Percentiles rank a stretch among this genome's conserved stretches.
These are phyloP conservation scores for Rhinoderma darwinii DNA, from an alignment of 2,113 vertebrate species.

Conservation along the genomic window DNA sequence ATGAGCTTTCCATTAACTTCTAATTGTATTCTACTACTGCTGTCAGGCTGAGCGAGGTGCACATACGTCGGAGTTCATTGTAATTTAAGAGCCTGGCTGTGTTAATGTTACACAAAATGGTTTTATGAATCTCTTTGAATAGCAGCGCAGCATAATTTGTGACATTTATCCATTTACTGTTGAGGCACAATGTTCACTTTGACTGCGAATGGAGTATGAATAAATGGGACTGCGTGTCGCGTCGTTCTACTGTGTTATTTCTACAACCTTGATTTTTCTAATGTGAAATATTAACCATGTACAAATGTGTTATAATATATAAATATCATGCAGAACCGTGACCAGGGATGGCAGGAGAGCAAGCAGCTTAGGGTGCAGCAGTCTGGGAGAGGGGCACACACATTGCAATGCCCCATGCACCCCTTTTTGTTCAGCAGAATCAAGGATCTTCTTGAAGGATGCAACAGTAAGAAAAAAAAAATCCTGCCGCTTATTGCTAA, in stretches of 20 bases:
- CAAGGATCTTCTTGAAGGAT: too few relatives aligned
- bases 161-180: not conserved
- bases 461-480: too few relatives aligned
- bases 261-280: not conserved
- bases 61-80: not conserved
- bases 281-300: not conserved
- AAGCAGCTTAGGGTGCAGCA: too few relatives aligned
- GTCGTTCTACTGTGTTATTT: not conserved
- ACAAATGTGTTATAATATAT: too few relatives aligned
- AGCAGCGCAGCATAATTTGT: not conserved
- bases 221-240: not conserved
- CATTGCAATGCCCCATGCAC: too few relatives aligned
- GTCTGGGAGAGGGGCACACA: too few relatives aligned
- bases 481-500: too few relatives aligned
- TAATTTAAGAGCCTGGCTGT: not conserved
- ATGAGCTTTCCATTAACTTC: not conserved
- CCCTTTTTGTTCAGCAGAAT: too few relatives aligned
- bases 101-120: conserved; percentile 14
- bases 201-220: not conserved
- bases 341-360: too few relatives aligned
- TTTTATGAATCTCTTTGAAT: not conserved
- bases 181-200: not conserved
- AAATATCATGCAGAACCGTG: too few relatives aligned
- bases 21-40: not conserved
- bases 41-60: not conserved